Base-by-base conservation (phyloP, 2,888 invertebrate species). In the Galeruca laticollis region DNA sequence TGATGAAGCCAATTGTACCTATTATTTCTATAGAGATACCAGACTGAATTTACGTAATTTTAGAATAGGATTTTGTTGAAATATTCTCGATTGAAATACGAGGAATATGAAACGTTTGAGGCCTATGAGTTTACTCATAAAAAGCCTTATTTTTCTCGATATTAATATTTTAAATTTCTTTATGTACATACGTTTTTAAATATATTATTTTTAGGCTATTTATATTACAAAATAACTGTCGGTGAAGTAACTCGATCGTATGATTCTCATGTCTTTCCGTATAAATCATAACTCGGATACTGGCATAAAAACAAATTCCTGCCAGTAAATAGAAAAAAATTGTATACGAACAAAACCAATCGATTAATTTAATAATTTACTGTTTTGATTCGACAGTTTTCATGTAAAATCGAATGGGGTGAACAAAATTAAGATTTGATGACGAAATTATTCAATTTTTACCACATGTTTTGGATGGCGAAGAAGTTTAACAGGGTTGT, bases 11-110 rank as follows among this genome's bases (percentile, higher is more conserved):
- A 70, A 94, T 96, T 75, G 92, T 95, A 87, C 96, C 96, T 82
- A 93, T 95, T 76, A 90, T 95, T 68, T 93, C 94, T 79, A 95
- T 96, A 86, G 96, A 96, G 84, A 92, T 95, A 89, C 96, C 96
- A 43, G 96, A 96, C 89, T 96, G 91, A 93, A 60, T 65, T 54
- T 61, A 62, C 18, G 37, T 56, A 60, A 49, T 61, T 40, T 52
- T 72, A 43, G 47, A n/a, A 59, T 65, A 69, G 59, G 54, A 63
- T 63, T 37, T 70, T 62, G 37, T 60, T 60, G 47, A 63, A 69
- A 59, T 63, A 15, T 70, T 35, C 62, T 51, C 35, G 35, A 26
- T 21, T 20, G 31, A 64, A 56, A 40, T 26, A 52, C 11, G 26
- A 52, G 21, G 21, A 21, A 52, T 10, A 8, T n/a, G 6, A 49